These are phyloP conservation scores for Enoplosus armatus DNA, from an alignment of 2,797 vertebrate species.

Conservation along the genomic window DNA sequence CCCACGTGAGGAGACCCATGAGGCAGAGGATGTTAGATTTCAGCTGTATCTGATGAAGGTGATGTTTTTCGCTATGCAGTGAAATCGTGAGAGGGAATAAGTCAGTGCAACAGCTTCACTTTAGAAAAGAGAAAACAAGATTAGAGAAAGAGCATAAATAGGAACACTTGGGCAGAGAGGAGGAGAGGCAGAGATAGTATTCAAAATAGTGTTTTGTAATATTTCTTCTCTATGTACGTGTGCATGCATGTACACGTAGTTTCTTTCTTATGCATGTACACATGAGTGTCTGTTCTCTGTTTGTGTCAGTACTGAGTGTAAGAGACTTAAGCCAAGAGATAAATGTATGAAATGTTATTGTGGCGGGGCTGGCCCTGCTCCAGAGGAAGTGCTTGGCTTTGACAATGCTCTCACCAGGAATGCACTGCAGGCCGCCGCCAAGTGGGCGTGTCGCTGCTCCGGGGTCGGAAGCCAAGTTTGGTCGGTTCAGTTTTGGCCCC, in stretches of 20 bases:
- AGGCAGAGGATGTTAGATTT: not conserved
- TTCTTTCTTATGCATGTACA: conserved; percentile 8
- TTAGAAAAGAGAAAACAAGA: conserved; percentile 39
- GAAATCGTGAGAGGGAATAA: conserved; percentile 21
- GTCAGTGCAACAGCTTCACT: conserved; percentile 5
- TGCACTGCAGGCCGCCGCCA: conserved; percentile 83
- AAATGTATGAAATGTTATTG: conserved; percentile 86
- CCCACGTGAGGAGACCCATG: not conserved
- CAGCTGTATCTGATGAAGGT: conserved; percentile 12
- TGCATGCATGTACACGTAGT: conserved; percentile 6
- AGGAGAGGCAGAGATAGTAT: conserved; percentile 41
- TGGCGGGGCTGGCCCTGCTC: conserved; percentile 76
- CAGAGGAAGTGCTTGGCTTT: conserved; percentile 88
- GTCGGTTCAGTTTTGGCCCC: conserved; percentile 78
- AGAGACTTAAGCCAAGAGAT: conserved; percentile 68
- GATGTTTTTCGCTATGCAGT: conserved; percentile 22
- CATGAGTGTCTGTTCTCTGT: conserved; percentile 42
- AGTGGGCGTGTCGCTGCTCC: conserved; percentile 83
- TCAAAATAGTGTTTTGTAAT: conserved; percentile 66
- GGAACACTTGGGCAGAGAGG: conserved; percentile 33
- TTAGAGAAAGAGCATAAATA: conserved; percentile 26
- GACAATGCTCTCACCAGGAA: conserved; percentile 89
- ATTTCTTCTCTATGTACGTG: not conserved
- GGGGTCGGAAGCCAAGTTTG: conserved; percentile 86
- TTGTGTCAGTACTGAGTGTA: conserved; percentile 69